Conservation (phyloP, 2,113 vertebrate species). For the Paradisaea rubra region DNA sequence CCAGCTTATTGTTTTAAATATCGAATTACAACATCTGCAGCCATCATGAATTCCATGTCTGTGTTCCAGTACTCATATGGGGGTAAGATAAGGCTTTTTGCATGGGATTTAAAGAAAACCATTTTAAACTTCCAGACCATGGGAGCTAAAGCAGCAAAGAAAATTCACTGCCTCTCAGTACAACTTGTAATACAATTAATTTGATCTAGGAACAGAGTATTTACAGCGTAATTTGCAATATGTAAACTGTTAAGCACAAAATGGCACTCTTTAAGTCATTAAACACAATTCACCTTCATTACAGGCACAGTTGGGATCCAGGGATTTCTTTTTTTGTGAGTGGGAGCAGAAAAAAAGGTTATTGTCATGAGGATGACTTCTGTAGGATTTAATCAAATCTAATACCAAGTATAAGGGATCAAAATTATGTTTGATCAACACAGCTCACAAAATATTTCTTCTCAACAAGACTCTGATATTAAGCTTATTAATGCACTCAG, state of each 20-base stretch:
- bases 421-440: constrained; percentile 45
- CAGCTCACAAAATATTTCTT: not conserved
- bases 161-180: not conserved
- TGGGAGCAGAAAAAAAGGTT: not conserved
- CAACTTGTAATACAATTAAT: constrained; percentile 51
- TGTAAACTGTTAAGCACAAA: constrained; percentile 49
- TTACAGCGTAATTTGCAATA: constrained; percentile 47
- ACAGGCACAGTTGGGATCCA: constrained; percentile 44
- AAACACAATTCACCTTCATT: constrained; percentile 60
- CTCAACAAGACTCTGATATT: not conserved
- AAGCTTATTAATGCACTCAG: constrained; percentile 6
- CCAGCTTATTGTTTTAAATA: not conserved
- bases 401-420: constrained; percentile 11
- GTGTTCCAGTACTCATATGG: not conserved
- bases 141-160: not conserved
- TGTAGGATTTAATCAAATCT: constrained; percentile 23
- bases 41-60: not conserved
- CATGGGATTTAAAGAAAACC: not conserved
- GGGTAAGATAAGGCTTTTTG: not conserved
- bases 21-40: accelerated
- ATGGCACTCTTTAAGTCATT: constrained; percentile 53
- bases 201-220: constrained; percentile 43
- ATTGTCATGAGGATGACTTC: constrained; percentile 5
- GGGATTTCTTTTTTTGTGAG: constrained; percentile 9
- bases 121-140: not conserved